A percentile compares a stretch with the other conserved stretches of the same genome.
Evolutionary conservation across 1,140 invertebrate species (phyloP).

Genomic region (Piezodorus guildinii): DNA sequence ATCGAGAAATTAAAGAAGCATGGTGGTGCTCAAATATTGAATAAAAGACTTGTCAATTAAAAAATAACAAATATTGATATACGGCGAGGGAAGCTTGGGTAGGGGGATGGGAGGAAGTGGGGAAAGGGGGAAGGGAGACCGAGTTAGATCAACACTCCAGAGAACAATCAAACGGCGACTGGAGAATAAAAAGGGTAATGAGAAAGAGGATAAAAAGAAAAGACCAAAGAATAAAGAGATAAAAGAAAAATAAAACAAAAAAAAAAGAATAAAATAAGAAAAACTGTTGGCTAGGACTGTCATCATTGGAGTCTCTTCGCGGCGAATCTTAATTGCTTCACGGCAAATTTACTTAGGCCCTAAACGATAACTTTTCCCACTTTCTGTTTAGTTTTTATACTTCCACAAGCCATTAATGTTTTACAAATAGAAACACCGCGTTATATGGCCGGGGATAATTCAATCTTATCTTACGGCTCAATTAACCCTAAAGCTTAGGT

Average conservation of each 20-base stretch:
- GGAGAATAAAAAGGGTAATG: background rate
- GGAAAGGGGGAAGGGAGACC: constrained; percentile 28
- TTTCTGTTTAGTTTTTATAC: constrained; percentile 4
- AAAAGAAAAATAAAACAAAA: background rate
- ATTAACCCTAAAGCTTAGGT: background rate
- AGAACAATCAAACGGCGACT: constrained; percentile 24
- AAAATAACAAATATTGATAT: background rate
- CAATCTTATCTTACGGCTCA: constrained; percentile 1
- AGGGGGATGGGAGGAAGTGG: constrained; percentile 21
- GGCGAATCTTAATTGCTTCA: background rate
- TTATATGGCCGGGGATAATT: background rate
- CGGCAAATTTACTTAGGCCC: constrained; percentile 2
- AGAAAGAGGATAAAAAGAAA: background rate
- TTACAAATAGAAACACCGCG: background rate
- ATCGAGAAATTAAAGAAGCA: too few species aligned
- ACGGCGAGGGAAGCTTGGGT: background rate
- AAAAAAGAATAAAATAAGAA: background rate
- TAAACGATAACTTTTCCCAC: constrained; percentile 6
- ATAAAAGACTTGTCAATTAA: too few species aligned
- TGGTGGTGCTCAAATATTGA: too few species aligned
- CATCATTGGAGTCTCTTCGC: background rate
- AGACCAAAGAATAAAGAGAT: background rate
- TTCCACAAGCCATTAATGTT: background rate
- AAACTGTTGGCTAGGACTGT: background rate
- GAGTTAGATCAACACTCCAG: constrained; percentile 17